Evolutionary conservation across 2,888 invertebrate genomes (phyloP).

Genomic region (Plebejus anna): DNA sequence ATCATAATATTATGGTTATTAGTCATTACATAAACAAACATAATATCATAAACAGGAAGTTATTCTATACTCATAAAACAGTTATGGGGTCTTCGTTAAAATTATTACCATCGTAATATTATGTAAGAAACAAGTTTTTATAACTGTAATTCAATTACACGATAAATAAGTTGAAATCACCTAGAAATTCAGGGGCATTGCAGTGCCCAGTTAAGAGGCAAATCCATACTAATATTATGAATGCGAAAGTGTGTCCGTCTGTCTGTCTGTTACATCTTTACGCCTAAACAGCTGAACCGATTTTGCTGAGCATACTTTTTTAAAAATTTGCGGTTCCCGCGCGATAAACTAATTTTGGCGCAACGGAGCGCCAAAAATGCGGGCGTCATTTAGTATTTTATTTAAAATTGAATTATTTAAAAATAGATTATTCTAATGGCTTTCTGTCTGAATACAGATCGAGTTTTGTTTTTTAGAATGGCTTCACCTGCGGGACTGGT

Average conservation of each 20-base stretch:
- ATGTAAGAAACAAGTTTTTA: background rate
- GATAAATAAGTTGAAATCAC: background rate
- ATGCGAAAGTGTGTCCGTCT: background rate
- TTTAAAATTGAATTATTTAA: too few relatives aligned
- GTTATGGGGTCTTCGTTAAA: background rate
- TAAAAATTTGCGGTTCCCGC: too few relatives aligned
- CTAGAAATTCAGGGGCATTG: background rate
- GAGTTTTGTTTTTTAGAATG: background rate
- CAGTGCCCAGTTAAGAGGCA: background rate
- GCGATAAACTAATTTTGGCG: too few relatives aligned
- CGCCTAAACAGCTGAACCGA: too few relatives aligned
- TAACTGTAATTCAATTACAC: background rate
- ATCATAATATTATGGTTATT: background rate
- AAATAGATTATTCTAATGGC: too few relatives aligned
- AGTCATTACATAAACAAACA: background rate
- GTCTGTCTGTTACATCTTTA: too few relatives aligned
- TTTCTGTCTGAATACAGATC: background rate
- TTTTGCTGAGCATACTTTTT: background rate
- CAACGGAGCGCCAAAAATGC: too few relatives aligned
- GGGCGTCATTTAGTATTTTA: too few relatives aligned
- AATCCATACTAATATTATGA: background rate
- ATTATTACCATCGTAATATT: background rate
- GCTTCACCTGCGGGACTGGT: background rate
- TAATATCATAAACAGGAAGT: background rate
- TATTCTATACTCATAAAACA: background rate